Conservation (phyloP, 2,888 invertebrate species). For the Brachylomia viminalis region DNA sequence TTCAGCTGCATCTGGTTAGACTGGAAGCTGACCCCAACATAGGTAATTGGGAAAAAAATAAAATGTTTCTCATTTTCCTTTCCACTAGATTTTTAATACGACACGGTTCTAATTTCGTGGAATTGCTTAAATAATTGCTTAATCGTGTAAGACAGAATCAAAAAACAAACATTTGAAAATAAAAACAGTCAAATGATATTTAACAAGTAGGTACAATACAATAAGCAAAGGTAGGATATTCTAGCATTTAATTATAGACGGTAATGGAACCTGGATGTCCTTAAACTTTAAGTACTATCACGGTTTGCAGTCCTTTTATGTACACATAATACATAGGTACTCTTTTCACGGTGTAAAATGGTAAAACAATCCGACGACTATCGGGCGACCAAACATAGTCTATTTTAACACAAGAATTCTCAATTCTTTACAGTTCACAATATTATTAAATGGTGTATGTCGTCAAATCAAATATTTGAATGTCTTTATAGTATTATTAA, state of each 20-base stretch:
- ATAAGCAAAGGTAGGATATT: constrained; percentile 69
- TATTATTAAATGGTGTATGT: constrained; percentile 26
- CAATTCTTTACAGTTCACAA: constrained; percentile 58
- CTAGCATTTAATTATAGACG: constrained; percentile 79
- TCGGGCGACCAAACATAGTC: no score
- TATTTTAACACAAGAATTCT: constrained; percentile 66
- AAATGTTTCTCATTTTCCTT: constrained; percentile 73
- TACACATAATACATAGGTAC: constrained; percentile 71
- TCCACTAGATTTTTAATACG: constrained; percentile 75
- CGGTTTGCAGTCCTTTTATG: constrained; percentile 83
- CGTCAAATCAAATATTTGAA: constrained; percentile 43
- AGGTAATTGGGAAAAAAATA: no score
- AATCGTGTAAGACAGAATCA: constrained; percentile 60
- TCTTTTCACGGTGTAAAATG: constrained; percentile 54
- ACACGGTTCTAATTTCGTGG: constrained; percentile 74
- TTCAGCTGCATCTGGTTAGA: no score
- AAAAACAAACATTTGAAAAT: constrained; percentile 57
- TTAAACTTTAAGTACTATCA: constrained; percentile 86
- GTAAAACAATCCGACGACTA: no score
- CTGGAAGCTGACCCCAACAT: no score
- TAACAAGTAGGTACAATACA: constrained; percentile 61
- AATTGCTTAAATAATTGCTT: constrained; percentile 72
- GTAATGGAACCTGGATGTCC: constrained; percentile 73
- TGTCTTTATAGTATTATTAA: constrained; percentile 59
- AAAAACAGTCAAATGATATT: constrained; percentile 58